A percentile compares a stretch with the other conserved stretches of the same genome.
Conservation (phyloP, 2,113 vertebrate genomes). For the Saiga tatarica region DNA sequence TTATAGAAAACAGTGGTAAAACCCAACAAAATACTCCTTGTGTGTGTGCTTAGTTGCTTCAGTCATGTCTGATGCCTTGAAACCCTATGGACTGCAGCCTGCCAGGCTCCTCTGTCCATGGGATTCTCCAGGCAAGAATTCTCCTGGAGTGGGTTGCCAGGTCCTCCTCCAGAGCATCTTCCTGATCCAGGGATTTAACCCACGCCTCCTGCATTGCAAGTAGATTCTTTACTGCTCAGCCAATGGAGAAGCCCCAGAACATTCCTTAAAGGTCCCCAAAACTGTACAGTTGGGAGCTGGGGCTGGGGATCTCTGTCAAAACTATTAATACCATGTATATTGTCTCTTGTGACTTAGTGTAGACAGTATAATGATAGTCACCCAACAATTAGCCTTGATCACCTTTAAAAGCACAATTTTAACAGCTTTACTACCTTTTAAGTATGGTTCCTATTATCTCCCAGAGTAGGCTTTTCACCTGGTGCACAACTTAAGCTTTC, state of each 20-base stretch:
- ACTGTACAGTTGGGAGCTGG: neutral
- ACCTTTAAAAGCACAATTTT: neutral
- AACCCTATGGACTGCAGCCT: neutral
- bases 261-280: neutral
- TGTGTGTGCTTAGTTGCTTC: neutral
- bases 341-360: neutral
- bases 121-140: neutral
- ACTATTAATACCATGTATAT: neutral
- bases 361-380: neutral
- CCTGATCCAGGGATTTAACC: neutral
- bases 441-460: neutral
- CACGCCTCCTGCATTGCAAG: neutral
- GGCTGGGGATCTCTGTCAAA: neutral
- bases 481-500: neutral
- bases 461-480: neutral
- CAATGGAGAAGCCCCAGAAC: neutral
- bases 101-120: neutral
- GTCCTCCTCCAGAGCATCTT: neutral
- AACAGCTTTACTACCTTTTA: neutral
- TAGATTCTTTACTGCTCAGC: neutral
- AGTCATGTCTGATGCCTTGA: neutral
- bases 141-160: neutral
- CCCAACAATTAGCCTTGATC: neutral
- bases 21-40: neutral
- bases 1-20: neutral